Evolutionary conservation across 2,113 vertebrate species (phyloP), one percentile per base, ranked within the genome.

Genomic region (Sylvia atricapilla): DNA sequence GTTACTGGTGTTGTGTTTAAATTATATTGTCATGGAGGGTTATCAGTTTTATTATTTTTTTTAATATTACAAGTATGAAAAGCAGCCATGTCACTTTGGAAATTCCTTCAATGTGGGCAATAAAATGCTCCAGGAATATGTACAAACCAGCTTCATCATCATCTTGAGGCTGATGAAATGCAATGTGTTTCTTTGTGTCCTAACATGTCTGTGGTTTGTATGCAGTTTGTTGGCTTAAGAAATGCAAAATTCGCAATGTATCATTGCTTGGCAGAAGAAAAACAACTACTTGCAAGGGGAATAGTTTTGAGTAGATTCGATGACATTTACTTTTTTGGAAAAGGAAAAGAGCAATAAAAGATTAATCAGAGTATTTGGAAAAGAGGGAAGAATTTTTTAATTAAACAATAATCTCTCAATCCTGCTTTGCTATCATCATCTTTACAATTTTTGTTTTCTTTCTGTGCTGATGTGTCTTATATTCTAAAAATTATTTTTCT

Each of bases 121-220:
- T 64, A 82, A 68, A 43, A 28, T 30, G 15, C 41, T 87, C 58
- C 75, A 70, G 63, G 43, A 69, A 19, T 80, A 89, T 31, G 59
- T 69, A 47, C 0, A 0, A 73, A 85, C 53, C 3, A 2, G 67
- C 28, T 85, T 85, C 79, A 59, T 74, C 78, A 44, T 0, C 0
- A 44, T 0, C 0, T 46, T 63, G 55, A 85, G 67, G 55, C 2
- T 87, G 72, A 46, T 47, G 87, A 85, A 95, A 87, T 73, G 24
- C 27, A 41, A 44, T 18, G n/a, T 85, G 30, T 63, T 85, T 44
- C 78, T 91, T 82, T 94, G 50, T 91, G 70, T 95, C 55, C 50
- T 73, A 85, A 93, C 87, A 85, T 83, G 93, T 59, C 55, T 91
- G 75, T 83, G 78, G 78, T 77, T 93, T 94, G 43, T 76, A 50